Conservation (phyloP, 2,888 invertebrate genomes). For the Eucera pruinosa region DNA sequence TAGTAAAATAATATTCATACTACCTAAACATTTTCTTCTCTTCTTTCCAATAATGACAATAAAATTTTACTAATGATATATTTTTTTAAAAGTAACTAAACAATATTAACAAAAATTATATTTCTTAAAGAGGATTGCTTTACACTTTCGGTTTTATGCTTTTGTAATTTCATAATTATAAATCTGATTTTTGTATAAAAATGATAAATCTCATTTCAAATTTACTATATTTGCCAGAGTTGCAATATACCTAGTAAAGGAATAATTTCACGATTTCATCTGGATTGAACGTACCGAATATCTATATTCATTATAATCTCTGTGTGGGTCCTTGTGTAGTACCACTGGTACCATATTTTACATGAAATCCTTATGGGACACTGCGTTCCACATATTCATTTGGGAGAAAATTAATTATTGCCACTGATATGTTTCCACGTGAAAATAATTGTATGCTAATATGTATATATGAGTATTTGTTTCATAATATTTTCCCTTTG, state of each 20-base stretch:
- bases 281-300: neutral
- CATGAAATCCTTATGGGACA: conserved; percentile 29
- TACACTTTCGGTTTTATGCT: neutral
- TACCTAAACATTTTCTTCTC: too few relatives aligned
- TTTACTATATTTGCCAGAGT: neutral
- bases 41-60: too few relatives aligned
- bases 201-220: neutral
- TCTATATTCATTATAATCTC: conserved; percentile 38
- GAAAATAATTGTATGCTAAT: conserved; percentile 49
- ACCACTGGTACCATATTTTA: conserved; percentile 41
- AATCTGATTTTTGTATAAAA: neutral
- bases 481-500: conserved; percentile 6
- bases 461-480: neutral
- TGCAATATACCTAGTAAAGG: neutral
- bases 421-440: conserved; percentile 32
- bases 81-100: too few relatives aligned
- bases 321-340: too few relatives aligned
- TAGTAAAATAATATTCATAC: too few relatives aligned
- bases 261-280: neutral
- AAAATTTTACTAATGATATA: too few relatives aligned
- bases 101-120: too few relatives aligned
- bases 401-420: conserved; percentile 43
- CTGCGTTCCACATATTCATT: neutral
- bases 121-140: neutral
- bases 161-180: too few relatives aligned